These are phyloP conservation scores for Hyppa rectilinea DNA, from an alignment of 2,888 invertebrate genomes.

Conservation along the genomic window DNA sequence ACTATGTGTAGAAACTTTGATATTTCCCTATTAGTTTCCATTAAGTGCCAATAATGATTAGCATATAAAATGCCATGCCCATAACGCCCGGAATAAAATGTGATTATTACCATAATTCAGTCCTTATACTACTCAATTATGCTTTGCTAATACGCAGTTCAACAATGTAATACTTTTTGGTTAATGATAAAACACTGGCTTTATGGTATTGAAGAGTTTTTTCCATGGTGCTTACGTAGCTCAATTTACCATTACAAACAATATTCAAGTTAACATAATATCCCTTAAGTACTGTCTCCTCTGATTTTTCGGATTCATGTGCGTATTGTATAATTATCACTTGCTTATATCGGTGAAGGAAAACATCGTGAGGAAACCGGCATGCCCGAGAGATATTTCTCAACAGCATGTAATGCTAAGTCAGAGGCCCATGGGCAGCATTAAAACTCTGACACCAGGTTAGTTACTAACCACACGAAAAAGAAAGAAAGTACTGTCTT, in stretches of 20 bases:
- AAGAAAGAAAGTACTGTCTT: too few relatives aligned
- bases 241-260: not conserved
- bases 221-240: not conserved
- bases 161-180: slow-evolving; percentile 12
- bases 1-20: not conserved
- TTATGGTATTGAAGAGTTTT: not conserved
- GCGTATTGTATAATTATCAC: too few relatives aligned
- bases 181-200: slow-evolving; percentile 1
- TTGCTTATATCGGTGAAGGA: too few relatives aligned
- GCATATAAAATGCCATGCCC: not conserved
- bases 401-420: too few relatives aligned
- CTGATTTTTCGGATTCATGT: too few relatives aligned
- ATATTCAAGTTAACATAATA: not conserved
- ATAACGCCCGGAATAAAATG: not conserved
- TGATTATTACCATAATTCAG: slow-evolving; percentile 2
- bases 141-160: slow-evolving; percentile 18
- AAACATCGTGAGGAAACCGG: too few relatives aligned
- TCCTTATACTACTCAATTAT: not conserved
- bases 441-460: too few relatives aligned
- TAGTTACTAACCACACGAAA: too few relatives aligned
- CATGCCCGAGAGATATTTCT: too few relatives aligned
- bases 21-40: not conserved
- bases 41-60: not conserved
- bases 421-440: too few relatives aligned
- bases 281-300: too few relatives aligned